Percentiles rank a stretch among this genome's conserved stretches.
phyloP scores from a whole-genome alignment of 2,888 invertebrate genomes.

The Philhelius pedissequus region DNA sequence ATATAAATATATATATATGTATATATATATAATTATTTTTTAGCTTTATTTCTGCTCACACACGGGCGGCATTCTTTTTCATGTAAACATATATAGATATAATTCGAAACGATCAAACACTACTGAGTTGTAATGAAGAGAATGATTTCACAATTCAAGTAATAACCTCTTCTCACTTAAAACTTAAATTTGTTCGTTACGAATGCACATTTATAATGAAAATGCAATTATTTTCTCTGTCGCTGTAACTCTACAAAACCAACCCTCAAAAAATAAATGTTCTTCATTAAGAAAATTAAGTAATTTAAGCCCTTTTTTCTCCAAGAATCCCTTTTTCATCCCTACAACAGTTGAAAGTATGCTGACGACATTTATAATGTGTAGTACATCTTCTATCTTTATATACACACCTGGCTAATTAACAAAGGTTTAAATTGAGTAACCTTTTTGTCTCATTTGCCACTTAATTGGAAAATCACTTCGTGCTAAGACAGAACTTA shows the following conservation, averaged over 20 bases:
- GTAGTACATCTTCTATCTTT: background rate
- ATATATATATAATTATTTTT: too few species aligned
- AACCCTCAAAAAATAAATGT: background rate
- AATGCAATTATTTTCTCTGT: slow-evolving; percentile 33
- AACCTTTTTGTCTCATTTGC: slow-evolving; percentile 37
- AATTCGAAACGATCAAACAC: background rate
- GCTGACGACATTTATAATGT: background rate
- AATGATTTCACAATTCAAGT: background rate
- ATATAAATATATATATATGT: too few species aligned
- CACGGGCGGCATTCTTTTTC: too few species aligned
- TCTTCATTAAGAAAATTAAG: slow-evolving; percentile 37
- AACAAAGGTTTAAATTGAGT: slow-evolving; percentile 43
- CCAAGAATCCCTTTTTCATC: background rate
- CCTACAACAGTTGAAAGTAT: background rate
- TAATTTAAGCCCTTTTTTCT: slow-evolving; percentile 16
- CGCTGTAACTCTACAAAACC: slow-evolving; percentile 26
- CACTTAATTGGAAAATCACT: slow-evolving; percentile 54
- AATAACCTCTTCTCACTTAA: background rate
- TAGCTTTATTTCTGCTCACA: too few species aligned
- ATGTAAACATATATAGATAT: too few species aligned
- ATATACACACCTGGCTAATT: slow-evolving; percentile 32
- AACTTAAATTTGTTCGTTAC: background rate
- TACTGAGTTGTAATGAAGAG: background rate
- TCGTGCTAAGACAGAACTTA: slow-evolving; percentile 17
- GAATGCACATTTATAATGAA: slow-evolving; percentile 1